Base-by-base conservation (phyloP, 2,113 vertebrate genomes). In the Eudorcas thomsonii region DNA sequence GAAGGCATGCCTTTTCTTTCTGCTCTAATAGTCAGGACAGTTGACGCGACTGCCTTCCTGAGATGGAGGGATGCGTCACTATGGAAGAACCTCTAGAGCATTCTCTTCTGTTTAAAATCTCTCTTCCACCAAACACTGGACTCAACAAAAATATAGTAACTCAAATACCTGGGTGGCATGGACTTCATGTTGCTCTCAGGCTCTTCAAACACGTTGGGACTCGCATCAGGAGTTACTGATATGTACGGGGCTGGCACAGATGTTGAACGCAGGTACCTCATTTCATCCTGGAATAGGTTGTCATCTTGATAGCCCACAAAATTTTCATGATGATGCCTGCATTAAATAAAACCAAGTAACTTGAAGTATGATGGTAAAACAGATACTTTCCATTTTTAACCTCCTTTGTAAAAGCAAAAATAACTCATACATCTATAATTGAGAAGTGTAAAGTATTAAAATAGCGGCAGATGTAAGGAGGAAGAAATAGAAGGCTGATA, bases 101-200 rank as follows among this genome's bases (percentile, higher is more conserved):
- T 59, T 96, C 13, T 94, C 84, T 97, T 82, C 19, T 88, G 92
- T 80, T 93, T 23, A 86, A 86, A 85, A 78, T 67, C 19, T 89
- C 87, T 87, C 85, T 95, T 95, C 89, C 62, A 94, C 33, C 36
- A 93, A 97, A 97, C 28, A 89, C n/a, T 94, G 48, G n/a, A 88
- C 54, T 88, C 80, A 97, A 83, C 16, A 85, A 48, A 96, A 25
- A 96, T 36, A 88, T 97, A 25, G 94, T 62, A 91, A 98, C n/a
- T 92, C 59, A 97, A 95, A 86, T 99, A 99, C 99, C 99, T 99
- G 86, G 99, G 99, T 54, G 99, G 99, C 99, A 99, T 99, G 54
- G 99, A 99, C 97, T 99, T 99, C 99, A 99, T 99, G 98, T 99
- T 99, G 98, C 99, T 99, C 97, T 99, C 99, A 83, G 99, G 99